Percentiles rank a stretch among this genome's conserved stretches.
Evolutionary conservation across 2,113 vertebrate species (phyloP).

Genomic region (Leptobrachium ailaonicum): DNA sequence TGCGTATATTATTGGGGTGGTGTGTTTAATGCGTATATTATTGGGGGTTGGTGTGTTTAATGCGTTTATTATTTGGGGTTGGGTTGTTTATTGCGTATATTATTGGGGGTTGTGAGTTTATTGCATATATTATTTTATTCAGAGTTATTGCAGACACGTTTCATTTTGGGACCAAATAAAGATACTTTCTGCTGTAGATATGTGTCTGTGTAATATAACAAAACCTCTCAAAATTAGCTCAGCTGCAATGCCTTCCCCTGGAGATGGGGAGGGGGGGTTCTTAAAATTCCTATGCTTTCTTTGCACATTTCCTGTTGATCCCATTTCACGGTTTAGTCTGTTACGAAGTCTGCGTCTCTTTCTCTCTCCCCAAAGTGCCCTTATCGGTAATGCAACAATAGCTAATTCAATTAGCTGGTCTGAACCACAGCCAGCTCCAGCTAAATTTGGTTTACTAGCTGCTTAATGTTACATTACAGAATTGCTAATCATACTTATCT

Average conservation of each 20-base stretch:
- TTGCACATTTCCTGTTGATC: slow-evolving; percentile 47
- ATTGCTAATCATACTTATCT: slow-evolving; percentile 55
- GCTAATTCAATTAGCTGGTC: slow-evolving; percentile 62
- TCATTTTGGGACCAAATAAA: background rate
- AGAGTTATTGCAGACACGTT: background rate
- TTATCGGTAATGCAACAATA: slow-evolving; percentile 61
- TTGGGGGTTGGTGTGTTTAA: too few species aligned
- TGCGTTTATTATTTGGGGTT: too few species aligned
- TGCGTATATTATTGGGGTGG: too few species aligned
- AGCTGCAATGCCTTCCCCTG: slow-evolving; percentile 1
- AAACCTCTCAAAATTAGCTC: slow-evolving; percentile 29
- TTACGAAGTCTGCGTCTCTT: slow-evolving; percentile 41
- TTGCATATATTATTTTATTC: too few species aligned
- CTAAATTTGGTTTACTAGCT: slow-evolving; percentile 58
- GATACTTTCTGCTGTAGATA: slow-evolving; percentile 8
- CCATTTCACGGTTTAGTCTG: slow-evolving; percentile 47
- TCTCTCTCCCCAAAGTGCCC: slow-evolving; percentile 56
- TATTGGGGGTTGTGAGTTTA: too few species aligned
- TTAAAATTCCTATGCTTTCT: slow-evolving; percentile 34
- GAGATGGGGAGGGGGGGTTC: background rate
- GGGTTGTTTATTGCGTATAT: too few species aligned
- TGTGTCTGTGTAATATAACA: slow-evolving; percentile 30
- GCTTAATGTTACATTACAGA: slow-evolving; percentile 49
- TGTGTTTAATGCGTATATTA: too few species aligned
- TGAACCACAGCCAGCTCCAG: slow-evolving; percentile 58